phyloP scores from a whole-genome alignment of 2,797 vertebrate genomes.

The Microctenopoma stevenorrisi region DNA sequence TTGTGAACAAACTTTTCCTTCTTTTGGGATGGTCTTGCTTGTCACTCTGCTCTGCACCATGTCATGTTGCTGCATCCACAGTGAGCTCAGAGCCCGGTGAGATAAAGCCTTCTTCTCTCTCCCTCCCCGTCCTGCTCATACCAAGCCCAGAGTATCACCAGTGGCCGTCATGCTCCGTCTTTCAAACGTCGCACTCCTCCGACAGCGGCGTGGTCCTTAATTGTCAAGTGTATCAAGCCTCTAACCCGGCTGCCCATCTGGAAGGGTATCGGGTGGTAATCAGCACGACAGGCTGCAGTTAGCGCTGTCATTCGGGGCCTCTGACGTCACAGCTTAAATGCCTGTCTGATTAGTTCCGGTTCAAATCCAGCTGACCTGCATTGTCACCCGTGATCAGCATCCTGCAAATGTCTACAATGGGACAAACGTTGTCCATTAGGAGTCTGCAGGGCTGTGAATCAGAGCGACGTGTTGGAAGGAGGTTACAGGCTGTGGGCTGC shows the following conservation, averaged over 20 bases:
- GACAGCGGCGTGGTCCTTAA: slow-evolving; percentile 56
- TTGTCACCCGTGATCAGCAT: slow-evolving; percentile 70
- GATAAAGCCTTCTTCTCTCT: slow-evolving; percentile 53
- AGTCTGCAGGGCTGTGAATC: slow-evolving; percentile 35
- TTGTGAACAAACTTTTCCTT: too few relatives aligned
- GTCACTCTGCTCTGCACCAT: slow-evolving; percentile 22
- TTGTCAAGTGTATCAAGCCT: slow-evolving; percentile 65
- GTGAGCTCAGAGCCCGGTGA: slow-evolving; percentile 65
- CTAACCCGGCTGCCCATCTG: slow-evolving; percentile 24
- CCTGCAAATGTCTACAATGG: slow-evolving; percentile 35
- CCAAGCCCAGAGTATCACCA: slow-evolving; percentile 19
- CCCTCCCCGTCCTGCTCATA: slow-evolving; percentile 24
- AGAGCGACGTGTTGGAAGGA: slow-evolving; percentile 16
- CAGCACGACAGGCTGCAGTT: slow-evolving; percentile 45
- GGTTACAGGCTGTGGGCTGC: slow-evolving; percentile 1
- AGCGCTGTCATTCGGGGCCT: slow-evolving; percentile 47
- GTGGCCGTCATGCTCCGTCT: slow-evolving; percentile 37
- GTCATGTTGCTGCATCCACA: slow-evolving; percentile 18
- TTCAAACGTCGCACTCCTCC: slow-evolving; percentile 39
- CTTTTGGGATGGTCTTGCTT: not conserved
- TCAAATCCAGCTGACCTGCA: slow-evolving; percentile 49
- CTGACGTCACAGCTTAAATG: slow-evolving; percentile 61
- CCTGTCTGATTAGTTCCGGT: slow-evolving; percentile 71
- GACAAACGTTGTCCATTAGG: slow-evolving; percentile 59
- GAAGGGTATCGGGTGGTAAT: slow-evolving; percentile 69